Evolutionary conservation across 2,113 vertebrate species (phyloP), one percentile per base, ranked within the genome.

Genomic region (Gallinago jamesoni): DNA sequence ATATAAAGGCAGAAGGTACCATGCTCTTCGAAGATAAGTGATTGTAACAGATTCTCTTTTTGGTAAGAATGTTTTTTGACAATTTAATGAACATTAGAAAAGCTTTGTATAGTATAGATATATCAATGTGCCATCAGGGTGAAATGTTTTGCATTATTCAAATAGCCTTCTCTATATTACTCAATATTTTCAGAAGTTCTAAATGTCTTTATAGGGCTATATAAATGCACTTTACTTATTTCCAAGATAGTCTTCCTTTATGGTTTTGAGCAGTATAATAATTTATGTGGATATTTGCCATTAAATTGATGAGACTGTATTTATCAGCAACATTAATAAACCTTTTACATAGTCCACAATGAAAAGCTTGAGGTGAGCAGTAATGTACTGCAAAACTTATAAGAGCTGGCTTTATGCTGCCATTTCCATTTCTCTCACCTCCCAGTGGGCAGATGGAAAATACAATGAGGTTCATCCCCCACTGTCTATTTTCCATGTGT

Each of bases 201-300:
- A 73, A 93, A 86, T 73, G 55, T 85, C 88, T 97, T 89, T 69
- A 74, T 63, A 93, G 45, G 64, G 73, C 76, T 88, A 69, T 90
- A 78, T 77, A 95, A 95, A 95, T 68, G 96, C 96, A 98, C 95
- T 97, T 97, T 92, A 90, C 72, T 93, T 72, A 93, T 96, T 97
- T 96, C 72, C 81, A 95, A 96, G 97, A 90, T 93, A 91, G 90
- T 97, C 97, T 97, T 96, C 91, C 97, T 97, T 96, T 96, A 88
- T 95, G 83, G 83, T 92, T 92, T 90, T 62, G 72, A 94, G 66
- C 47, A 93, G 85, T 48, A 82, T 59, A 83, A 94, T 90, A 94
- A 96, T 78, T 93, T 95, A 87, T 83, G 84, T 92, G 94, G 89
- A 27, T 86, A 86, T 63, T 33, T 80, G 67, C 27, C 53, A 74